phyloP scores from a whole-genome alignment of 1,140 invertebrate genomes.

The Drosophila littoralis region DNA sequence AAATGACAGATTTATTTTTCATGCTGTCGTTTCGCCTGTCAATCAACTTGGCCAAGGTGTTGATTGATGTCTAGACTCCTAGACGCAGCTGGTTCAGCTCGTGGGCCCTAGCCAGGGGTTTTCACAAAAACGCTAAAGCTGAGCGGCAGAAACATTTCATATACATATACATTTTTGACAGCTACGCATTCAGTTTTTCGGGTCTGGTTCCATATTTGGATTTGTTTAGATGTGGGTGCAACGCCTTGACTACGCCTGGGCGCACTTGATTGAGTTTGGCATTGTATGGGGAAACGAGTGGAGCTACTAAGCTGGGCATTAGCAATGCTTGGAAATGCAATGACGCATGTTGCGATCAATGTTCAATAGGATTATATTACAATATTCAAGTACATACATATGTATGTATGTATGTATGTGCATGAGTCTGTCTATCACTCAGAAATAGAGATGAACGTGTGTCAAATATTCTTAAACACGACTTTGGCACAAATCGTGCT shows the following conservation, averaged over 20 bases:
- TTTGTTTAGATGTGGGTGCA: constrained; percentile 44
- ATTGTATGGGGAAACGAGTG: background rate
- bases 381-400: constrained; percentile 1
- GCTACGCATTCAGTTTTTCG: constrained; percentile 30
- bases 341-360: constrained; percentile 52
- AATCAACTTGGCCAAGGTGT: constrained; percentile 74
- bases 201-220: constrained; percentile 23
- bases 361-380: constrained; percentile 42
- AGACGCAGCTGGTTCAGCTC: constrained; percentile 21
- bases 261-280: constrained; percentile 22
- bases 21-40: constrained; percentile 71
- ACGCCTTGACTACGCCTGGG: constrained; percentile 25
- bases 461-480: background rate
- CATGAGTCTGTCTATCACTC: background rate
- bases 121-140: background rate
- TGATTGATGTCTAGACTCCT: constrained; percentile 74
- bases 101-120: background rate
- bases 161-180: constrained; percentile 39
- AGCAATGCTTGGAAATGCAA: constrained; percentile 61
- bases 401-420: background rate
- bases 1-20: constrained; percentile 81
- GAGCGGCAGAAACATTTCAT: constrained; percentile 32
- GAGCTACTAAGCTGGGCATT: constrained; percentile 62
- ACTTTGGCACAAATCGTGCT: too few relatives aligned
- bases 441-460: background rate